Evolutionary conservation across 1,140 invertebrate species (phyloP).

Genomic region (Polypedilum vanderplanki): DNA sequence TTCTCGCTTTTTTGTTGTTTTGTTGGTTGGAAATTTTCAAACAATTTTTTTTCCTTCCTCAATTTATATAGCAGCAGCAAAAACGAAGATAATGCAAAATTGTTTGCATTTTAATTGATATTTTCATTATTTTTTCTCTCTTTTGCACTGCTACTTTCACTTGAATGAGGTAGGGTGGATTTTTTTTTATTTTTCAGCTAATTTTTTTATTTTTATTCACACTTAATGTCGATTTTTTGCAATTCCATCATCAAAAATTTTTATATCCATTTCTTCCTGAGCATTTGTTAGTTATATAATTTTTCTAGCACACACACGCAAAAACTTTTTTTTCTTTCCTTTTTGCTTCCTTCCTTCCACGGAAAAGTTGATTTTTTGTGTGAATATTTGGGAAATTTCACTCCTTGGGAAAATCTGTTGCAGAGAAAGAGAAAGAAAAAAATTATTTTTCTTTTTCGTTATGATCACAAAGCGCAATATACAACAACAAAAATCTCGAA

Average conservation of each 20-base stretch:
- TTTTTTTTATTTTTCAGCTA: neutral
- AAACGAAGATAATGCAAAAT: neutral
- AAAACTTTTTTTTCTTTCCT: neutral
- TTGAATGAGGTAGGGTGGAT: neutral
- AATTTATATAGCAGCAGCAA: neutral
- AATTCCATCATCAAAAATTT: neutral
- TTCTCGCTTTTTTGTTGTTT: neutral
- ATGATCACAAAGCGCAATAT: conserved; percentile 27
- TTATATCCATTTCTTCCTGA: conserved; percentile 8
- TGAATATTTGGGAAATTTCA: conserved; percentile 6
- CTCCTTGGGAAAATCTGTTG: conserved; percentile 28
- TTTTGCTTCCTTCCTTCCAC: neutral
- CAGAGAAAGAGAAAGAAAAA: conserved; percentile 12
- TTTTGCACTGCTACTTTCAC: neutral
- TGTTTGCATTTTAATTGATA: neutral
- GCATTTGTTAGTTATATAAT: conserved; percentile 1
- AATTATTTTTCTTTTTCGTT: conserved; percentile 1
- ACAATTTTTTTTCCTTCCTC: neutral
- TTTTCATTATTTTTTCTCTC: neutral
- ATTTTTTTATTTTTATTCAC: neutral
- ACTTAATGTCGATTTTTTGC: neutral
- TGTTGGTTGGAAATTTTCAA: neutral
- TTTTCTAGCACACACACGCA: neutral
- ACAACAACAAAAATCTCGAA: conserved; percentile 27
- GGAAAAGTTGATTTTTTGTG: neutral